A percentile compares a stretch with the other conserved stretches of the same genome.
Evolutionary conservation across 1,140 invertebrate genomes (phyloP).

Genomic region (Rhyacophila brunnea): DNA sequence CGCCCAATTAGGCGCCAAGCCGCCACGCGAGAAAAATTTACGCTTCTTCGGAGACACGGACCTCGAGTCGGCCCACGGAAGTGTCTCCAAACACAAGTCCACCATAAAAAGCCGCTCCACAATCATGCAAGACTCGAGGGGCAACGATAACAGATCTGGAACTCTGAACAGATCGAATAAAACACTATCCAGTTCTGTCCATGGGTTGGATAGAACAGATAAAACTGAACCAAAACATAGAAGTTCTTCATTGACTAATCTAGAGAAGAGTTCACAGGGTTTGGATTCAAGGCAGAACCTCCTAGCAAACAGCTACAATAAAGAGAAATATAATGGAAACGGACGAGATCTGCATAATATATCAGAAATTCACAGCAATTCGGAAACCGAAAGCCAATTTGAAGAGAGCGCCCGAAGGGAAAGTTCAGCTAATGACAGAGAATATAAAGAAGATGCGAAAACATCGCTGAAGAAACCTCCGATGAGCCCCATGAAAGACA

Average conservation of each 20-base stretch:
- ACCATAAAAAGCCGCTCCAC: constrained; percentile 38
- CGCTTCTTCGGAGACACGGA: constrained; percentile 82
- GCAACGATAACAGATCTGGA: constrained; percentile 36
- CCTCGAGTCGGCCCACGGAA: constrained; percentile 62
- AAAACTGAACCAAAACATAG: constrained; percentile 43
- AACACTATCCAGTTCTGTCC: constrained; percentile 48
- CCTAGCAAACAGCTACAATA: constrained; percentile 27
- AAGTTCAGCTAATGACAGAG: constrained; percentile 8
- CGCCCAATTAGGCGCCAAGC: constrained; percentile 41
- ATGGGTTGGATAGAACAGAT: constrained; percentile 47
- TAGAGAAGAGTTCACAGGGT: constrained; percentile 39
- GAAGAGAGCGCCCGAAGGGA: constrained; percentile 36
- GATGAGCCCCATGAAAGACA: constrained; percentile 42
- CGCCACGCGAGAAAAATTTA: constrained; percentile 62
- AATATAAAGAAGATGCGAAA: constrained; percentile 7
- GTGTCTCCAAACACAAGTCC: constrained; percentile 43
- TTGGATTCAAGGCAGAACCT: constrained; percentile 29
- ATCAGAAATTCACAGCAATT: constrained; percentile 55
- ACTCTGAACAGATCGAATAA: constrained; percentile 41
- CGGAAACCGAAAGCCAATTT: constrained; percentile 46
- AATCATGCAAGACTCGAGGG: constrained; percentile 2
- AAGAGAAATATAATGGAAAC: constrained; percentile 34
- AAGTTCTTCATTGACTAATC: constrained; percentile 49
- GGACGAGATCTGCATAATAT: constrained; percentile 58
- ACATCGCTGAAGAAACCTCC: constrained; percentile 42